Base-by-base conservation (phyloP, 2,797 vertebrate species). In the Discoglossus pictus region DNA sequence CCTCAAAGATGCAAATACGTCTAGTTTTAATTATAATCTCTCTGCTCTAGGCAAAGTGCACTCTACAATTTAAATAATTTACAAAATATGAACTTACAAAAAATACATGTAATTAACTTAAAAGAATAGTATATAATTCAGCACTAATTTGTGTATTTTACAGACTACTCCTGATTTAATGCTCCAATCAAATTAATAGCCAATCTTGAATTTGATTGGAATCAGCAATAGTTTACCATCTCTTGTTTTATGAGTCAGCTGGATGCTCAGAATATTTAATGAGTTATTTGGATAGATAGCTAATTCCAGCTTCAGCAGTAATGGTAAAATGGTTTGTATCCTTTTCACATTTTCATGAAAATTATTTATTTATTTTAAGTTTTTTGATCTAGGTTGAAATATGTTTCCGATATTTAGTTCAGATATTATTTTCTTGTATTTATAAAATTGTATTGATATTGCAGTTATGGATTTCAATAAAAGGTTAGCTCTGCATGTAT, bases 11-110 rank as follows among this genome's bases (percentile, higher is more conserved):
- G 52, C 60, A 70, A 55, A 56, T 70, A 70, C 47, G 50, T 13
- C 60, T 40, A 46, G 12, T 42, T 70, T 63, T 70, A 70, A 70
- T 70, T 70, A 63, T 70, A 55, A 63, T 63, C 60, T 70, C 56
- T 61, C 61, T 68, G 65, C 65, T 68, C 51, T 27, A 63, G 43
- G 60, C 67, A 56, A 47, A 70, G 60, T 63, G 44, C 67, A 63
- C 59, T 70, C 67, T 70, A 70, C 59, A 70, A 70, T 70, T 70
- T 70, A 70, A 70, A 70, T 70, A 70, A 70, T 70, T 70, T 70
- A 70, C 67, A 70, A 70, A 70, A 70, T 70, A 70, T 63, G 60
- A 69, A 69, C 67, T 69, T 69, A 60, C 48, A 55, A 56, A 70
- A 68, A 63, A 70, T 70, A 70, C 67, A 70, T 70, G 67, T 70